Percentiles rank a stretch among this genome's conserved stretches.
Conservation (phyloP, 2,888 invertebrate species). For the Dryobotodes eremita region DNA sequence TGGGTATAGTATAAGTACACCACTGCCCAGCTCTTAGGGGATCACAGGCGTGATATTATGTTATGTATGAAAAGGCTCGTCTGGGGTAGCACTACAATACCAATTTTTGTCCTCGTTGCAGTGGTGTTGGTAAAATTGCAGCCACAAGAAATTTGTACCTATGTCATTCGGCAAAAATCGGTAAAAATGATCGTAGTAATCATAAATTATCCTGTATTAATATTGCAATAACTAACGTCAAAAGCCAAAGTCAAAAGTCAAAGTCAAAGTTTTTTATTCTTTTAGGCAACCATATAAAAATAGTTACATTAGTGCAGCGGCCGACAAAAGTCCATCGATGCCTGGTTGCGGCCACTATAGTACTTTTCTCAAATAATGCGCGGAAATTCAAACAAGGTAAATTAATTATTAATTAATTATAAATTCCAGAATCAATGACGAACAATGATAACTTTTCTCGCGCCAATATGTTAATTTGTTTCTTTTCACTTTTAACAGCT, state of each 20-base stretch:
- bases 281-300: background rate
- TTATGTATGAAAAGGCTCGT: background rate
- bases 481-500: no score
- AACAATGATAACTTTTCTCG: no score
- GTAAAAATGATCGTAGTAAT: background rate
- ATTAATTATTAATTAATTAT: no score
- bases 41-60: background rate
- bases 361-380: no score
- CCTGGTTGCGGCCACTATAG: no score
- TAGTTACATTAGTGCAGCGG: no score
- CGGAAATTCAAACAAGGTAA: no score
- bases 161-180: background rate
- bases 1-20: background rate
- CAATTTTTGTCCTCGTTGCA: background rate
- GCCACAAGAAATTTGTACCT: background rate
- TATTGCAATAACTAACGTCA: background rate
- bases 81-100: background rate
- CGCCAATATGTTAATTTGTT: no score
- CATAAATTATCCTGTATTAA: background rate
- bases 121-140: background rate
- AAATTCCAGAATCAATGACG: no score
- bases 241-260: background rate
- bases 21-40: background rate
- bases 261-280: rapidly evolving
- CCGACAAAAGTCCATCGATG: no score